phyloP scores from a whole-genome alignment of 1,140 invertebrate species.

The Formica selysi region DNA sequence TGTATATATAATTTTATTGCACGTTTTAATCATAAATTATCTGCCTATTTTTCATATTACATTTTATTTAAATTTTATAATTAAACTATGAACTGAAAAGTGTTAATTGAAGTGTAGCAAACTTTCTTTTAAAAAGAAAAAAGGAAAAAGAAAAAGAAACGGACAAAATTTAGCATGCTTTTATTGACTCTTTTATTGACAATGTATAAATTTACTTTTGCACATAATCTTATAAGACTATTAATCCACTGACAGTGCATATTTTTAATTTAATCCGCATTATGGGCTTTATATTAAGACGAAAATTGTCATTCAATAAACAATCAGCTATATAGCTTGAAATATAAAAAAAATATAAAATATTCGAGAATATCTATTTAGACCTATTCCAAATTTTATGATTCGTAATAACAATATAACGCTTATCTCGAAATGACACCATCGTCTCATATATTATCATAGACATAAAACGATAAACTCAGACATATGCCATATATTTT shows the following conservation, averaged over 20 bases:
- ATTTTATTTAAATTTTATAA: background rate
- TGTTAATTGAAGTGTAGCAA: background rate
- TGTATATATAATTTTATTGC: background rate
- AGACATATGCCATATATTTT: background rate
- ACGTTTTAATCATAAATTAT: background rate
- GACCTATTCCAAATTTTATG: background rate
- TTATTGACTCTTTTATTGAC: background rate
- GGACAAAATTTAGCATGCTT: background rate
- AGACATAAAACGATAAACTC: background rate
- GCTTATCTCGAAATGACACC: background rate
- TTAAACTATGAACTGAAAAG: background rate
- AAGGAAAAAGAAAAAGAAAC: background rate
- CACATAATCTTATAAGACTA: constrained; percentile 27
- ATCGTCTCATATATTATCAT: background rate
- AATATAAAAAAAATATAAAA: constrained; percentile 3
- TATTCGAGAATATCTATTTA: background rate
- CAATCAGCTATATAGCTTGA: background rate
- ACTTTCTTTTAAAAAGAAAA: background rate
- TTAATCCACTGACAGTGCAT: background rate
- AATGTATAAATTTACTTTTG: constrained; percentile 18
- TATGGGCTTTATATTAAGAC: background rate
- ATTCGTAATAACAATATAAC: background rate
- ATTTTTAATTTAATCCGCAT: constrained; percentile 32
- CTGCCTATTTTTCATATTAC: background rate
- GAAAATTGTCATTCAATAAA: constrained; percentile 3